Percentiles rank a stretch among this genome's conserved stretches.
Conservation (phyloP, 2,888 invertebrate genomes). For the Leptopterna dolabrata region DNA sequence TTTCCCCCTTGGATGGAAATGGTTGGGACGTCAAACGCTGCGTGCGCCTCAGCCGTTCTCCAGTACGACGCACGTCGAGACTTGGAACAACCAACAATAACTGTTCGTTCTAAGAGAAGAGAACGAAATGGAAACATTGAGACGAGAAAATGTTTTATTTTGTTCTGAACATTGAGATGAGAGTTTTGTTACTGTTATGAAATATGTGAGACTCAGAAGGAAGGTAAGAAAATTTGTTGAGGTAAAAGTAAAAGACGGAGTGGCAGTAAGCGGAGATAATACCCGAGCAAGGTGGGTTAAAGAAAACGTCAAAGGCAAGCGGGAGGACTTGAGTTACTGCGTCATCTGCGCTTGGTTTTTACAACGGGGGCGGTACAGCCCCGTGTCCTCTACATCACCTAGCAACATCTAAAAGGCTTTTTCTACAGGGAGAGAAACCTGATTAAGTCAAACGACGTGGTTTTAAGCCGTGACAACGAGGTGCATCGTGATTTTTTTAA, state of each 20-base stretch:
- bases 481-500: neutral
- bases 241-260: neutral
- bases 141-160: too few species aligned
- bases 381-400: neutral
- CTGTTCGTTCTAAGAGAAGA: too few species aligned
- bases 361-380: neutral
- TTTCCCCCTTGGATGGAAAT: too few species aligned
- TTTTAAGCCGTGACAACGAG: neutral
- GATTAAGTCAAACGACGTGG: neutral
- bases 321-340: neutral
- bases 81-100: too few species aligned
- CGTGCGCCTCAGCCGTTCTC: too few species aligned
- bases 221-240: neutral
- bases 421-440: neutral
- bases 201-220: neutral
- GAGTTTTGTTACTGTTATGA: neutral
- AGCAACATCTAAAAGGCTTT: neutral
- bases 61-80: too few species aligned
- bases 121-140: too few species aligned
- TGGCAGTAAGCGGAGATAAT: neutral
- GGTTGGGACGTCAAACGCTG: too few species aligned
- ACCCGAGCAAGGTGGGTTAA: neutral
- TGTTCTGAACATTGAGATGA: too few species aligned
- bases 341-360: neutral
- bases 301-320: neutral